Evolutionary conservation across 2,888 invertebrate species (phyloP).

Genomic region (Rutpela maculata): DNA sequence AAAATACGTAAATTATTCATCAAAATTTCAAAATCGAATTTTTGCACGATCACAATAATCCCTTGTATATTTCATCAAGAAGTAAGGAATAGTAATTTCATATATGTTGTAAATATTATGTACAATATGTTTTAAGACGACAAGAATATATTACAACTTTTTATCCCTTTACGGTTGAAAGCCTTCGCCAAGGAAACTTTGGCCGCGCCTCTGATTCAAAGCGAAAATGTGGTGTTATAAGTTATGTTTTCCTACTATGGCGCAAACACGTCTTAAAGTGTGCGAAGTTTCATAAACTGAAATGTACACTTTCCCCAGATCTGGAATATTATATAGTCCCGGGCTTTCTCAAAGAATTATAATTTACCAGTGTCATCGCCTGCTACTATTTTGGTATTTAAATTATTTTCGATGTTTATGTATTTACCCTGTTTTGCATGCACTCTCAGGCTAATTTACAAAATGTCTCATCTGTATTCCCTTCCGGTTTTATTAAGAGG

Average conservation of each 20-base stretch:
- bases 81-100: too few relatives aligned
- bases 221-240: conserved; percentile 23
- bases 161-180: not conserved
- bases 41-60: too few relatives aligned
- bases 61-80: too few relatives aligned
- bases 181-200: not conserved
- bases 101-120: too few relatives aligned
- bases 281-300: conserved; percentile 35
- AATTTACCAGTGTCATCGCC: conserved; percentile 34
- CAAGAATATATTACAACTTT: too few relatives aligned
- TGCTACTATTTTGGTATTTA: conserved; percentile 35
- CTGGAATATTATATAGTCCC: conserved; percentile 30
- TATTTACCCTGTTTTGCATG: conserved; percentile 35
- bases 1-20: too few relatives aligned
- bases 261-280: conserved; percentile 33
- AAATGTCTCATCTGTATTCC: conserved; percentile 35
- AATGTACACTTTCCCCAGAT: conserved; percentile 30
- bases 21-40: too few relatives aligned
- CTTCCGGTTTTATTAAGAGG: conserved; percentile 27
- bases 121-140: too few relatives aligned
- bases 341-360: conserved; percentile 34
- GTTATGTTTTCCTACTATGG: conserved; percentile 14
- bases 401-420: conserved; percentile 39
- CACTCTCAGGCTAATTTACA: conserved; percentile 26
- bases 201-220: conserved; percentile 21